Evolutionary conservation across 2,113 vertebrate genomes (phyloP).

Genomic region (Corydoras sp.): DNA sequence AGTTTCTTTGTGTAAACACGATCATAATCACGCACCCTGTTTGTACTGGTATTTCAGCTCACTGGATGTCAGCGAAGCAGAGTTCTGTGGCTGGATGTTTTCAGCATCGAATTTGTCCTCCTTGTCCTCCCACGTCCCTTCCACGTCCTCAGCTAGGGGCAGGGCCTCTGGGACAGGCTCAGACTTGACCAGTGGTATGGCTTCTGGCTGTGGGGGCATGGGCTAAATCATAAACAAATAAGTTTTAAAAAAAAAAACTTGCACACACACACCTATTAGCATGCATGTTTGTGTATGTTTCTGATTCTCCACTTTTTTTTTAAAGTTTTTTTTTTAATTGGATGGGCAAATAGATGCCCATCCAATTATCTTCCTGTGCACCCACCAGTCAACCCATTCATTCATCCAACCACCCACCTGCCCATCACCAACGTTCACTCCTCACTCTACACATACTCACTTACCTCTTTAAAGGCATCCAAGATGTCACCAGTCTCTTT

Average conservation of each 20-base stretch:
- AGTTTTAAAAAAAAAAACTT: too few species aligned
- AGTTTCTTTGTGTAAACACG: too few species aligned
- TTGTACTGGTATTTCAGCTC: conserved; percentile 93
- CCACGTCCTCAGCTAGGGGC: conserved; percentile 71
- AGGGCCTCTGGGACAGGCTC: conserved; percentile 43
- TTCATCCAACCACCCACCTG: too few species aligned
- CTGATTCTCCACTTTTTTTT: too few species aligned
- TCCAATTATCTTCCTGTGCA: too few species aligned
- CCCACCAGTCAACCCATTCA: too few species aligned
- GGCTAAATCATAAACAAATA: background rate
- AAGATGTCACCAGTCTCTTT: conserved; percentile 90
- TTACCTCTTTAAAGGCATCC: conserved; percentile 96
- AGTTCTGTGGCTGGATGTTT: conserved; percentile 73
- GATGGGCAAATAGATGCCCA: too few species aligned
- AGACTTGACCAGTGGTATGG: conserved; percentile 49
- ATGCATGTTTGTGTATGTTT: too few species aligned
- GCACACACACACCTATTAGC: too few species aligned
- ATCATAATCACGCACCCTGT: conserved; percentile 66
- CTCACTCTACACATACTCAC: conserved; percentile 13
- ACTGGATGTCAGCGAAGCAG: conserved; percentile 28
- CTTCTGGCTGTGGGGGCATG: conserved; percentile 46
- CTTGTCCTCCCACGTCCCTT: conserved; percentile 93
- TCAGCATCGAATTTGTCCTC: conserved; percentile 89
- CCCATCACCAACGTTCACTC: too few species aligned
- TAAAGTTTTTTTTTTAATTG: too few species aligned